Evolutionary conservation across 2,888 invertebrate species (phyloP).

Genomic region (Bibio marci): DNA sequence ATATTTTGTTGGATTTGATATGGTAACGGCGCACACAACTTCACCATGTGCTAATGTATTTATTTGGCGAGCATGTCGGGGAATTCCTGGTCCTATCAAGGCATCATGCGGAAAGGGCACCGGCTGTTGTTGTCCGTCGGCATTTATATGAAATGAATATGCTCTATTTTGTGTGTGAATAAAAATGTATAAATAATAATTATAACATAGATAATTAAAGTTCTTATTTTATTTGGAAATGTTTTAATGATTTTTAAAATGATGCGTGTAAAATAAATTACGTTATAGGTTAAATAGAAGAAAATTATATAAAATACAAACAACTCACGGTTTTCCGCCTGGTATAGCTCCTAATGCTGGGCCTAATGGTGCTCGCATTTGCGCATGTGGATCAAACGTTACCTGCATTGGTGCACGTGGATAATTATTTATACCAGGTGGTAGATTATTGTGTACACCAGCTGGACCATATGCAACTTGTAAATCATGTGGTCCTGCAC

Average conservation of each 20-base stretch:
- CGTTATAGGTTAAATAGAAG: too few species aligned
- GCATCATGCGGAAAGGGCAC: constrained; percentile 92
- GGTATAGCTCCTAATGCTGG: constrained; percentile 35
- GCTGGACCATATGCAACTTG: constrained; percentile 35
- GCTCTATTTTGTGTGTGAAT: constrained; percentile 41
- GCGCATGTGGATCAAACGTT: constrained; percentile 47
- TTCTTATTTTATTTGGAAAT: too few species aligned
- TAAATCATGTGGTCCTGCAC: constrained; percentile 42
- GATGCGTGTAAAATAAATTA: not conserved
- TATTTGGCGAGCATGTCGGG: constrained; percentile 79
- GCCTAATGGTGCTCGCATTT: constrained; percentile 37
- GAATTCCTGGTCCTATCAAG: constrained; percentile 82
- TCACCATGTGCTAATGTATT: constrained; percentile 90
- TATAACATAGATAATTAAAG: too few species aligned
- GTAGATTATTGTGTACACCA: constrained; percentile 44
- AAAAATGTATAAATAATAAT: not conserved
- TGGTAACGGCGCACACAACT: constrained; percentile 93
- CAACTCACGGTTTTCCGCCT: constrained; percentile 73
- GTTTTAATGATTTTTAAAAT: not conserved
- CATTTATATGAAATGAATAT: constrained; percentile 86
- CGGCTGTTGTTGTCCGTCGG: constrained; percentile 77
- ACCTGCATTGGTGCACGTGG: constrained; percentile 46
- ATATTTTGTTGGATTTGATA: constrained; percentile 81
- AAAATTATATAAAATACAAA: too few species aligned
- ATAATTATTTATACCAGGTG: constrained; percentile 44